Evolutionary conservation across 2,888 invertebrate genomes (phyloP).

Genomic region (Agrochola macilenta): DNA sequence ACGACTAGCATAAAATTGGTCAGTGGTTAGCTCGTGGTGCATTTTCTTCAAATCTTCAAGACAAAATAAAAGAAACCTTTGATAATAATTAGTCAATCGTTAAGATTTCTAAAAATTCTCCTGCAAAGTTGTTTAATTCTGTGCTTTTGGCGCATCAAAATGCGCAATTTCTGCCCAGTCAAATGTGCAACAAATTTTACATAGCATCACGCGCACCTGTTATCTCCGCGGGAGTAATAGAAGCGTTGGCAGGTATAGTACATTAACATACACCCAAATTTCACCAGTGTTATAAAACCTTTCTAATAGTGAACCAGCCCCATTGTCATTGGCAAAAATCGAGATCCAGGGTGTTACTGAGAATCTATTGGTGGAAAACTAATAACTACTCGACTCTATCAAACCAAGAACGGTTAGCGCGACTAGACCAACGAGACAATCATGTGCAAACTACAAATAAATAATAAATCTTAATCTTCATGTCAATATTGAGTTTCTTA

Average conservation of each 20-base stretch:
- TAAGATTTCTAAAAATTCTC: neutral
- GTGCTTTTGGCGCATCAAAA: too few relatives aligned
- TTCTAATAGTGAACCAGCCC: neutral
- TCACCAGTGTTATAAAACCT: neutral
- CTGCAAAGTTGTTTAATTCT: neutral
- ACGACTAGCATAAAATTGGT: neutral
- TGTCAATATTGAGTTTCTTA: too few relatives aligned
- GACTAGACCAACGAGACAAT: neutral
- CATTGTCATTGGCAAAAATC: neutral
- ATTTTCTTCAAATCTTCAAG: conserved; percentile 1
- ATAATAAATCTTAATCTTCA: too few relatives aligned
- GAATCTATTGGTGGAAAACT: neutral
- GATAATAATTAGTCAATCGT: neutral
- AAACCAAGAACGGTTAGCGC: neutral
- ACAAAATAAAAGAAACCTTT: neutral
- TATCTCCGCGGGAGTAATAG: neutral
- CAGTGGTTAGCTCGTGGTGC: neutral
- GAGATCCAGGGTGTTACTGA: too few relatives aligned
- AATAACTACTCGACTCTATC: neutral
- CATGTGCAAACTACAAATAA: neutral
- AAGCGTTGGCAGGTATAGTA: neutral
- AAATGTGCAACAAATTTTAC: neutral
- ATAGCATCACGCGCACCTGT: neutral
- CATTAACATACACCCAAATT: neutral
- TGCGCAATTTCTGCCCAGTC: neutral